Conservation (phyloP, 2,888 invertebrate species). For the Cordylochernes scorpioides region DNA sequence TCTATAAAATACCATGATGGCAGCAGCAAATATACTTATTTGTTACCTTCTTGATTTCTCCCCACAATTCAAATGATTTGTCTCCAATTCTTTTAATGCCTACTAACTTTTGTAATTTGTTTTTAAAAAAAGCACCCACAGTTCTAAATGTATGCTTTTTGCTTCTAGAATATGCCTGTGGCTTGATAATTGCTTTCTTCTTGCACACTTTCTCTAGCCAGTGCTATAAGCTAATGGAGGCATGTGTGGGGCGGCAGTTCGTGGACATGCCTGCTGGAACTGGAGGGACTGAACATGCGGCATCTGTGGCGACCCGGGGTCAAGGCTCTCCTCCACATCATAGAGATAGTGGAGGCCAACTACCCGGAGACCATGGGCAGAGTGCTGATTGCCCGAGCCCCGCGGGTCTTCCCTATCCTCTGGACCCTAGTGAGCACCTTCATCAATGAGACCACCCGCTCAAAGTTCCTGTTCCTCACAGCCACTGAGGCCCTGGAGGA, state of each 20-base stretch:
- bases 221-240: too few species aligned
- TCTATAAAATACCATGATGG: too few species aligned
- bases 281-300: constrained; percentile 79
- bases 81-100: too few species aligned
- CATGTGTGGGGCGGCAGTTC: too few species aligned
- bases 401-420: constrained; percentile 72
- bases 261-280: constrained; percentile 68
- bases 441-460: constrained; percentile 75
- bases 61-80: too few species aligned
- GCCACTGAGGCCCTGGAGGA: constrained; percentile 37
- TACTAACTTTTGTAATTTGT: too few species aligned
- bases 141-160: not conserved
- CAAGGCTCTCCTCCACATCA: constrained; percentile 33
- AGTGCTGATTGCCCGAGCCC: constrained; percentile 66
- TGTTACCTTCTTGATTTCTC: too few species aligned
- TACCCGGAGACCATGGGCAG: constrained; percentile 85
- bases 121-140: too few species aligned
- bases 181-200: not conserved
- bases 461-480: constrained; percentile 61
- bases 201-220: not conserved
- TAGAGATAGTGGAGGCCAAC: constrained; percentile 66
- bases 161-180: not conserved
- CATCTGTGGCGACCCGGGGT: constrained; percentile 85
- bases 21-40: too few species aligned
- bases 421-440: constrained; percentile 87